Base-by-base conservation (phyloP, 2,113 vertebrate genomes). In the Rostratula benghalensis region DNA sequence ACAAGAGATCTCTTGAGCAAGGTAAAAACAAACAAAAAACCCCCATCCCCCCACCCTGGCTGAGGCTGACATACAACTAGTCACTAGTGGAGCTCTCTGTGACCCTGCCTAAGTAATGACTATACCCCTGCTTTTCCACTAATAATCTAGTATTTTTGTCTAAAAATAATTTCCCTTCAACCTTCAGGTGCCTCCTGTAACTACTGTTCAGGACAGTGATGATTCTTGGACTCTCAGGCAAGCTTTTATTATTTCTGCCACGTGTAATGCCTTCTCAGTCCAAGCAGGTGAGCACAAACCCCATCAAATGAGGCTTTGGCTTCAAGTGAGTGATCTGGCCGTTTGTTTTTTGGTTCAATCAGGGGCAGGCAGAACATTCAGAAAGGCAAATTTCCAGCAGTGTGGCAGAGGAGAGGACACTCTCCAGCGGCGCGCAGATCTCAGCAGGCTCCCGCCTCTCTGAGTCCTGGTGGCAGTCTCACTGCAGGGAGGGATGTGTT, bases 401-500 rank as follows among this genome's bases (percentile, higher is more conserved):
- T 10, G 1, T 1, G 22, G 41, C 53, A 56, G 43, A 65, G 43
- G 13, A 75, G 28, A 21, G 1, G 19, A 39, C 0, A 3, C 63
- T 28, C 33, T 28, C 25, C 25, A 8, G 5, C 18, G 17, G 54
- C 5, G 1, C 7, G n/a, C 16, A 11, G 8, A 50, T 60, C 37
- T 33, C 61, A 18, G 28, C 37, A 11, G 90, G 56, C 64, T 65
- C 7, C 60, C 31, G 23, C 16, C 28, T 18, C 25, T n/a, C 3
- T 11, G 31, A 12, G 6, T 22, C 11, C 51, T 4, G 33, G 13
- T 25, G 16, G 28, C 18, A n/a, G 16, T 43, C 37, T 25, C 2
- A 1, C 22, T 15, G 5, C 3, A 3, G 67, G 46, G 31, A n/a
- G 3, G 16, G 43, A 7, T 3, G 2, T 7, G 3, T 5, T 94